Evolutionary conservation across 2,888 invertebrate species (phyloP).

Genomic region (Linhomoeus sp.): DNA sequence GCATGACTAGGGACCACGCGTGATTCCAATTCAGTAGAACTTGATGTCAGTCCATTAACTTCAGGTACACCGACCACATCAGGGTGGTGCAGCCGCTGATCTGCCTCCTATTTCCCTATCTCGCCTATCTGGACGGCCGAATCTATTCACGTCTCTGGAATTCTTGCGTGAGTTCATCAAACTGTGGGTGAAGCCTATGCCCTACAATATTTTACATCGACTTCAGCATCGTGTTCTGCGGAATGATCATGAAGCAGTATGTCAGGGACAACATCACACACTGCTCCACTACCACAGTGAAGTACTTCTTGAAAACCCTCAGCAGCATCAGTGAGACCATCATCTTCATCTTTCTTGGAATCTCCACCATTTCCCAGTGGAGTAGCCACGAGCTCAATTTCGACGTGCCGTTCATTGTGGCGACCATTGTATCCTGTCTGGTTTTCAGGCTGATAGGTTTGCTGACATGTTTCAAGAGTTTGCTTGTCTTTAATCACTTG

Average conservation of each 20-base stretch:
- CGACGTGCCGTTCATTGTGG: slow-evolving; percentile 83
- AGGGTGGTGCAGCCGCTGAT: slow-evolving; percentile 78
- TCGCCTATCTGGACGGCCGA: slow-evolving; percentile 92
- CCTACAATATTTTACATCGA: background rate
- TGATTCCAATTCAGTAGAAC: too few species aligned
- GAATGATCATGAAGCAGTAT: slow-evolving; percentile 60
- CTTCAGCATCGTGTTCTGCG: slow-evolving; percentile 80
- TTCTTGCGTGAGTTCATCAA: slow-evolving; percentile 61
- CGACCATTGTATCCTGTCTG: slow-evolving; percentile 79
- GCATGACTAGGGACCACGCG: too few species aligned
- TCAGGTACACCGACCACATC: slow-evolving; percentile 28
- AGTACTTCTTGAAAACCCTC: slow-evolving; percentile 95
- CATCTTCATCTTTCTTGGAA: slow-evolving; percentile 96
- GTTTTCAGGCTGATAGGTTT: slow-evolving; percentile 69
- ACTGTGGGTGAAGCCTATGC: background rate
- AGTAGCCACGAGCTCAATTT: slow-evolving; percentile 76
- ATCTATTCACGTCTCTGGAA: slow-evolving; percentile 93
- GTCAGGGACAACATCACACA: background rate
- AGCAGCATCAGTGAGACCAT: slow-evolving; percentile 92
- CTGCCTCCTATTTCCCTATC: slow-evolving; percentile 91
- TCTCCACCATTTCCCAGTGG: slow-evolving; percentile 75
- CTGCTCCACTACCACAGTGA: slow-evolving; percentile 25
- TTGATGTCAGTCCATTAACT: too few species aligned
- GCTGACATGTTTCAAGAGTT: too few species aligned
- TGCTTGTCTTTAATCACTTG: too few species aligned